phyloP scores from a whole-genome alignment of 2,888 invertebrate genomes.

The Pristionchus maxplancki region DNA sequence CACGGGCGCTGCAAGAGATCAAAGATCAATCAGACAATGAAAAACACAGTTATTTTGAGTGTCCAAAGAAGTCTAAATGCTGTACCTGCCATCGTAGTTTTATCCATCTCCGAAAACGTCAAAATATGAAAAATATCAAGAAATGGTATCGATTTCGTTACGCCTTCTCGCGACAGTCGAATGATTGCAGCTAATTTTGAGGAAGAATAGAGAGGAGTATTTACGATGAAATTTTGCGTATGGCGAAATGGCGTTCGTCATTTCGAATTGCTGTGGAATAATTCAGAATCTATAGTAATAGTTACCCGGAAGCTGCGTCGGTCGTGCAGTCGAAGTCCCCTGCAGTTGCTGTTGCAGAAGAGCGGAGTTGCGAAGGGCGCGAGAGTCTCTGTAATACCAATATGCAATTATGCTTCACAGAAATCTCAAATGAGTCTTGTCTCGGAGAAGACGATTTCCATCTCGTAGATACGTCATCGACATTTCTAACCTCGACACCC shows the following conservation, averaged over 20 bases:
- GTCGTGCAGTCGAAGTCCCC: background rate
- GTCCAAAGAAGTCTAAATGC: too few relatives aligned
- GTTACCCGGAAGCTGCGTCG: background rate
- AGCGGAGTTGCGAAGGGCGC: background rate
- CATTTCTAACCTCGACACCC: conserved; percentile 22
- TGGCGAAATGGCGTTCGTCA: background rate
- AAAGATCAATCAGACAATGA: too few relatives aligned
- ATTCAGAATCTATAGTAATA: background rate
- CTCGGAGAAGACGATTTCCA: background rate
- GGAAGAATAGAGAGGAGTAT: background rate
- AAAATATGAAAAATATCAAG: background rate
- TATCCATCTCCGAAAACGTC: background rate
- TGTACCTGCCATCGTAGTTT: background rate
- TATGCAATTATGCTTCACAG: background rate
- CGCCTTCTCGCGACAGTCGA: background rate
- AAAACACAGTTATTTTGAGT: too few relatives aligned
- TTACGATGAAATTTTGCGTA: background rate
- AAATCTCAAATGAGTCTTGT: background rate
- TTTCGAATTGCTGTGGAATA: background rate
- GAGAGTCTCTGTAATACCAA: background rate
- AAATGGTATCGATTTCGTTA: background rate
- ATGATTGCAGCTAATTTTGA: background rate
- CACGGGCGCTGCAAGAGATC: background rate
- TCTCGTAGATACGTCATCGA: too few relatives aligned
- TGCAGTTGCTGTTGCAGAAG: conserved; percentile 9